Evolutionary conservation across 2,797 vertebrate genomes (phyloP).

Genomic region (Geotria australis): DNA sequence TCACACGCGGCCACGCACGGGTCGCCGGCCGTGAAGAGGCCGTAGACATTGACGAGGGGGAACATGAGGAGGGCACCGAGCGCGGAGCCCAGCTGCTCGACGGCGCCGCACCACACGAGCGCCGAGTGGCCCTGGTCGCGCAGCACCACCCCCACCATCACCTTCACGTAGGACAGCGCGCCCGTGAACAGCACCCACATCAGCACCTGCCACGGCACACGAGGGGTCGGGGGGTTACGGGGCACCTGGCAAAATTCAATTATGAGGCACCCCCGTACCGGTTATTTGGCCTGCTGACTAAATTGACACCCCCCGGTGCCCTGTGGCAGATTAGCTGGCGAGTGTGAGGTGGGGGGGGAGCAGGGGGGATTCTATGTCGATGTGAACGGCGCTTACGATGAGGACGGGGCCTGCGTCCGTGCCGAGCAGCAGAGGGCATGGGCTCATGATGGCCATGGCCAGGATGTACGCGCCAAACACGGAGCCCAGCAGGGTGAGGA

Average conservation of each 20-base stretch:
- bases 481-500: slow-evolving; percentile 17
- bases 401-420: slow-evolving; percentile 12
- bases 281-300: too few species aligned
- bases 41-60: slow-evolving; percentile 23
- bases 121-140: slow-evolving; percentile 36
- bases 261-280: too few species aligned
- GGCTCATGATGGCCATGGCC: slow-evolving; percentile 26
- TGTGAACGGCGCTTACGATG: slow-evolving; percentile 14
- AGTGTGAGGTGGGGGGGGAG: background rate
- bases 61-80: slow-evolving; percentile 32
- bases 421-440: slow-evolving; percentile 25
- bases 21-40: slow-evolving; percentile 24
- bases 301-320: too few species aligned
- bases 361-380: too few species aligned
- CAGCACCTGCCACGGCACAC: slow-evolving; percentile 13
- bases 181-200: slow-evolving; percentile 31
- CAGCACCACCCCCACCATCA: slow-evolving; percentile 30
- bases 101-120: slow-evolving; percentile 39
- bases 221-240: background rate
- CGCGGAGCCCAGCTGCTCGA: slow-evolving; percentile 42
- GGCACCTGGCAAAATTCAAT: too few species aligned
- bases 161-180: slow-evolving; percentile 32
- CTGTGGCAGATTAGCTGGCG: too few species aligned
- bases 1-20: slow-evolving; percentile 23
- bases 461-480: slow-evolving; percentile 31